These are phyloP conservation scores for Fregetta grallaria DNA, from an alignment of 2,113 vertebrate genomes.

Conservation along the genomic window DNA sequence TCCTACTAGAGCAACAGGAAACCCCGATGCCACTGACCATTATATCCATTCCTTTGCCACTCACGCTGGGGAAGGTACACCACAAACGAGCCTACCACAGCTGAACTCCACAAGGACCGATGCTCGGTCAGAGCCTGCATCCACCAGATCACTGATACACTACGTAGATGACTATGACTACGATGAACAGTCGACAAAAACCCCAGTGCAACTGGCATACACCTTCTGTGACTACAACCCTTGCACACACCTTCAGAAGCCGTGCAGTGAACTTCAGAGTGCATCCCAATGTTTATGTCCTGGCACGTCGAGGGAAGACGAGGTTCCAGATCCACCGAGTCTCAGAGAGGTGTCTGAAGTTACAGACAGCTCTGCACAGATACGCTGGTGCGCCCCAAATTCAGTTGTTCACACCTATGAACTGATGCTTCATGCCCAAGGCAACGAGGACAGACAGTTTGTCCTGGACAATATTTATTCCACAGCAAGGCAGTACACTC, in stretches of 20 bases:
- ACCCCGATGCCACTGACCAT: background rate
- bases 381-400: constrained; percentile 80
- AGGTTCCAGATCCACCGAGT: constrained; percentile 67
- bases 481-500: constrained; percentile 67
- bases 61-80: background rate
- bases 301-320: constrained; percentile 53
- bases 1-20: background rate
- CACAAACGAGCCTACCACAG: background rate
- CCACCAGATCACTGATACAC: background rate
- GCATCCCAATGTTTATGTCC: constrained; percentile 70
- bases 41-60: background rate
- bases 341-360: constrained; percentile 64
- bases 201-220: background rate
- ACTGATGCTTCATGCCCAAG: constrained; percentile 52
- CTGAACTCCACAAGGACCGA: background rate
- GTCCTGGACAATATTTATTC: constrained; percentile 65
- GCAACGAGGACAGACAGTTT: background rate
- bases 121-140: background rate
- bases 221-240: constrained; percentile 73
- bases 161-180: constrained; percentile 54
- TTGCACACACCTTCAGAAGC: constrained; percentile 78
- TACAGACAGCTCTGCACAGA: constrained; percentile 72
- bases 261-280: constrained; percentile 72
- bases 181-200: fast-evolving
- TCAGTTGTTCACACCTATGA: constrained; percentile 75